Base-by-base conservation (phyloP, 1,140 invertebrate genomes). In the Euborellia annulipes region DNA sequence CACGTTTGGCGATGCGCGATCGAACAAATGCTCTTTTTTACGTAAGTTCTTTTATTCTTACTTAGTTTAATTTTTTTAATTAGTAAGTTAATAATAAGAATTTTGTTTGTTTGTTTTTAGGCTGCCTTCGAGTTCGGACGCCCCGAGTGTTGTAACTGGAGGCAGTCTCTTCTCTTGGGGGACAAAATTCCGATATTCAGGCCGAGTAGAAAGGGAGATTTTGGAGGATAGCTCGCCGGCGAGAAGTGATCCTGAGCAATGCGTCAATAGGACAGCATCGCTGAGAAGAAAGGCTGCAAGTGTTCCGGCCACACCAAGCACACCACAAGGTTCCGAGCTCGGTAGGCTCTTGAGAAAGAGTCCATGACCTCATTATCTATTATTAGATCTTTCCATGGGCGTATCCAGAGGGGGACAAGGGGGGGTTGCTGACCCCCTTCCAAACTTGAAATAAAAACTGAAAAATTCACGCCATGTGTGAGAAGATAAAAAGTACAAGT, bases 11-110 rank as follows among this genome's bases (percentile, higher is more conserved):
- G 85, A 63, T 92, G 86, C 70, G 90, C 91, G 36, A 87, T 95
- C 45, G 92, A 96, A 63, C 91, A 95, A 66, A 89, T 93, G 77
- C 69, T 94, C 48, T 97, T 96, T 70, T 97, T 94, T 63, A 95
- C 90, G 90, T 95, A 69, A 82, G 84, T 6, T 27, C 4, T 6
- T 27, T 27, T 89, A 89, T 94, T 68, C 80, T 27, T 27, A 27
- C 11, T 27, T 27, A 27, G 23, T 6, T 27, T 27, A 27, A 6
- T 27, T 27, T 8, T 38, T 27, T 27, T 6, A 27, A 27, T 27
- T 6, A 27, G 11, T 27, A 6, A 4, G 11, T 27, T 80, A 27
- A n/a, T 46, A 38, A 6, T 27, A 27, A 27, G 4, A 11, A 27
- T 27, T 27, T 27, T 27, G 23, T 27, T 40, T 48, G n/a, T 36